phyloP scores from a whole-genome alignment of 2,797 vertebrate species.

The Podargus strigoides region DNA sequence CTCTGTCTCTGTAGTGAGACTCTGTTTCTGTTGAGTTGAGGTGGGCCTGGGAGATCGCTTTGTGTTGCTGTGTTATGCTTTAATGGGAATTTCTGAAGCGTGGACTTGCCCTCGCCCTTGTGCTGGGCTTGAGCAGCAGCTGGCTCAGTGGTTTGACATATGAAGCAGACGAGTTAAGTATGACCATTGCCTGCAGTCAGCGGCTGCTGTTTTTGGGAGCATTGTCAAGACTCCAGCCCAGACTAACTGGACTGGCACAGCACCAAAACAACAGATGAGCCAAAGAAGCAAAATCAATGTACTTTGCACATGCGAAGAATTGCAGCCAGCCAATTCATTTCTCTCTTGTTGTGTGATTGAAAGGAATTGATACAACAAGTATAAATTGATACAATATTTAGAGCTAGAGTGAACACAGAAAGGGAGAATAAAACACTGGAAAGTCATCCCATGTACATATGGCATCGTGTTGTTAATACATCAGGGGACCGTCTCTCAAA shows the following conservation, averaged over 20 bases:
- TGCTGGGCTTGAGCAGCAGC: neutral
- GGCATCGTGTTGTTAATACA: neutral
- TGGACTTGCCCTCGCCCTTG: neutral
- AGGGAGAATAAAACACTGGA: neutral
- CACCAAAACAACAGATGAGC: neutral
- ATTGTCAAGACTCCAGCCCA: neutral
- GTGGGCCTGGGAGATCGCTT: rapidly evolving
- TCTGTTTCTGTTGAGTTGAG: neutral
- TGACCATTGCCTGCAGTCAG: neutral
- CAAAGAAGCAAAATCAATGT: neutral
- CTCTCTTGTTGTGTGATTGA: neutral
- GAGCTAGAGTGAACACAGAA: neutral
- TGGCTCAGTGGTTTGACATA: neutral
- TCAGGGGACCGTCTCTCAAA: neutral
- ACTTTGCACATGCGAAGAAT: neutral
- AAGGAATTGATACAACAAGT: neutral
- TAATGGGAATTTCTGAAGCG: neutral
- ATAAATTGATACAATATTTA: neutral
- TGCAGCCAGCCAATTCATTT: neutral
- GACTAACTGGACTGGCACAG: neutral
- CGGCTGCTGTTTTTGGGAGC: neutral
- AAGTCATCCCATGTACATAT: rapidly evolving
- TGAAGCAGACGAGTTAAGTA: neutral
- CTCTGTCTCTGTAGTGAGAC: neutral
- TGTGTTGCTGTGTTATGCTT: neutral